Evolutionary conservation across 2,113 vertebrate species (phyloP).

Genomic region (Helogale parvula): DNA sequence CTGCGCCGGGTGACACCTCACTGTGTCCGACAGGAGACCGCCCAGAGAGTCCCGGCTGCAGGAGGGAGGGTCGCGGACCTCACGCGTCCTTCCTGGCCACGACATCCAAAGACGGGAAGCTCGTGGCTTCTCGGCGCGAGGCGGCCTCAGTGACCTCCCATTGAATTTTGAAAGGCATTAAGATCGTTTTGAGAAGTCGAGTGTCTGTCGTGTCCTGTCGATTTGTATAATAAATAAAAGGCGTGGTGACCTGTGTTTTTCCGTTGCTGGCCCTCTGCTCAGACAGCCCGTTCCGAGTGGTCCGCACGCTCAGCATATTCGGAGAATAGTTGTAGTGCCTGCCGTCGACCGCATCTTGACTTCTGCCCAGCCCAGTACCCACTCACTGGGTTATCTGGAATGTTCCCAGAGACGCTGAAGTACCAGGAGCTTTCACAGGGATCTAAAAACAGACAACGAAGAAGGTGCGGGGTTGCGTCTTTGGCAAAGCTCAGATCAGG

Average conservation of each 20-base stretch:
- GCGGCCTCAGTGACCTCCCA: accelerated
- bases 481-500: background rate
- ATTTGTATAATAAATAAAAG: constrained; percentile 49
- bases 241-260: constrained; percentile 48
- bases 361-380: background rate
- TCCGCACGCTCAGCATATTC: accelerated
- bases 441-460: background rate
- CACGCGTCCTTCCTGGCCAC: background rate
- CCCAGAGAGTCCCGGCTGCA: background rate
- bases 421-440: background rate
- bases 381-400: background rate
- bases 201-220: background rate
- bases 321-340: background rate
- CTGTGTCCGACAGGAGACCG: background rate
- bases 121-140: accelerated
- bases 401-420: background rate
- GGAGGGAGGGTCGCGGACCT: constrained; percentile 22
- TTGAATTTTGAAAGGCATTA: background rate
- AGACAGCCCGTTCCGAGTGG: background rate
- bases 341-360: accelerated
- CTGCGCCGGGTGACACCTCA: background rate
- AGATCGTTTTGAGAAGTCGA: background rate
- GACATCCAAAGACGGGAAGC: background rate
- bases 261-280: background rate
- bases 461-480: background rate